Evolutionary conservation across 2,797 vertebrate genomes (phyloP).

Genomic region (Bradypus variegatus): DNA sequence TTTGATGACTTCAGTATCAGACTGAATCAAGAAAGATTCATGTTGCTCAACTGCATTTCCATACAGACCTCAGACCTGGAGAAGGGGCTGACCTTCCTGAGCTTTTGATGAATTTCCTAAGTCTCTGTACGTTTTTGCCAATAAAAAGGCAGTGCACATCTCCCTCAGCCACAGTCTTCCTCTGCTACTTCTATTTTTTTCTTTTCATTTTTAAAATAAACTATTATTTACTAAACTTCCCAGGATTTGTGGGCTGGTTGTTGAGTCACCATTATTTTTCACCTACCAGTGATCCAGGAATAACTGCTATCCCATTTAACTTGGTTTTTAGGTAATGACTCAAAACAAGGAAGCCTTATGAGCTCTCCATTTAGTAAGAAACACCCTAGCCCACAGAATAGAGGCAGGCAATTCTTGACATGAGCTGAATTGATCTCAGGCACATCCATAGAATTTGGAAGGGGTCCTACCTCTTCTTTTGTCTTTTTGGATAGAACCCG

Average conservation of each 20-base stretch:
- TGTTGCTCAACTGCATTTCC: not conserved
- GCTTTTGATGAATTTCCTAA: not conserved
- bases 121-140: not conserved
- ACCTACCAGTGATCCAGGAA: not conserved
- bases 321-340: not conserved
- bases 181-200: not conserved
- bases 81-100: not conserved
- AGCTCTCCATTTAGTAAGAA: not conserved
- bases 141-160: not conserved
- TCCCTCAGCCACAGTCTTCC: not conserved
- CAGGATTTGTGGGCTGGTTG: not conserved
- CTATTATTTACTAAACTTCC: conserved; percentile 17
- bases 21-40: not conserved
- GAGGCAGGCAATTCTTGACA: not conserved
- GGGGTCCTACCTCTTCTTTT: conserved; percentile 90
- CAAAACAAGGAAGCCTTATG: not conserved
- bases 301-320: not conserved
- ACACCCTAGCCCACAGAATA: not conserved
- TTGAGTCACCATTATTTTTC: not conserved
- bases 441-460: not conserved
- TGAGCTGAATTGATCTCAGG: not conserved
- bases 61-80: not conserved
- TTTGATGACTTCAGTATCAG: not conserved
- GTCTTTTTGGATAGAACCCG: conserved; percentile 97
- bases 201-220: not conserved